Conservation (phyloP, 2,888 invertebrate genomes). For the Unio pictorum region DNA sequence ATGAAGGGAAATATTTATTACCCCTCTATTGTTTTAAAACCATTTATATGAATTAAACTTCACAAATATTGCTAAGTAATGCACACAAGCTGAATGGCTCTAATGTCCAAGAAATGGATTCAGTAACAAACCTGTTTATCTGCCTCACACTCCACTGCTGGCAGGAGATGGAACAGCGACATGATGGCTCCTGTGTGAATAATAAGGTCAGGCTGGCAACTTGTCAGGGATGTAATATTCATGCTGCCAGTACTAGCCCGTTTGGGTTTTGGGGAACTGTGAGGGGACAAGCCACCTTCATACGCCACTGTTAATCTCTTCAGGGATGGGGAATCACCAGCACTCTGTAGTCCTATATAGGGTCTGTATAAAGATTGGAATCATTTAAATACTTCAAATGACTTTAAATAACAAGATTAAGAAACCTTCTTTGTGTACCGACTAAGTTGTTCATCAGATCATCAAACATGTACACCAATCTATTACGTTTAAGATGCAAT, state of each 20-base stretch:
- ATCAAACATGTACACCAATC: no score
- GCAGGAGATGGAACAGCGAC: conserved; percentile 90
- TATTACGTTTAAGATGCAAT: no score
- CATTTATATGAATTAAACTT: no score
- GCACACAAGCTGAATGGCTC: no score
- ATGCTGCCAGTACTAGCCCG: conserved; percentile 68
- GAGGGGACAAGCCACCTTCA: conserved; percentile 22
- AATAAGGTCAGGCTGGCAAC: conserved; percentile 82
- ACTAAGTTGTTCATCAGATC: no score
- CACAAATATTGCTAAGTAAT: no score
- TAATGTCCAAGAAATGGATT: no score
- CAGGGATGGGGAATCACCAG: conserved; percentile 48
- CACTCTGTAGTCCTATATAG: background rate
- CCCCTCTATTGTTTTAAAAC: no score
- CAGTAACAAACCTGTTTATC: conserved; percentile 13
- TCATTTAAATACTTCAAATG: no score
- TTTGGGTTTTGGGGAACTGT: conserved; percentile 48
- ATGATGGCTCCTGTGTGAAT: conserved; percentile 92
- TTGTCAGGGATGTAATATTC: conserved; percentile 44
- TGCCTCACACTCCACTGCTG: conserved; percentile 56
- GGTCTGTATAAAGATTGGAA: background rate
- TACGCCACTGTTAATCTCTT: conserved; percentile 51
- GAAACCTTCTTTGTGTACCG: no score
- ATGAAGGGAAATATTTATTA: no score
- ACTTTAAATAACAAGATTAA: no score